Conservation (phyloP, 2,888 invertebrate species). For the Physocephala rufipes region DNA sequence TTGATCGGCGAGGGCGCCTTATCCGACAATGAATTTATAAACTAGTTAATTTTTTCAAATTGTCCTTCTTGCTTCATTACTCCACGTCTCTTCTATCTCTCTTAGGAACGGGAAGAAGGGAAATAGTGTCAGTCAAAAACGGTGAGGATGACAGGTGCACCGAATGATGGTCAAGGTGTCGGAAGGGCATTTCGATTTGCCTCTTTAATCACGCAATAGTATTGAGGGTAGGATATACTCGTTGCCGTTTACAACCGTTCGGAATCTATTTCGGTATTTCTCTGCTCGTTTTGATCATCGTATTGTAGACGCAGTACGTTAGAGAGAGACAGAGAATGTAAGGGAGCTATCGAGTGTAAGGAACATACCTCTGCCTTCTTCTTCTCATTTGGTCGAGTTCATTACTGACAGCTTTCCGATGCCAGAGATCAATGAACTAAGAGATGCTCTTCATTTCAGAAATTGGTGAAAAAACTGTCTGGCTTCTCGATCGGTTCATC, state of each 20-base stretch:
- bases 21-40: too few relatives aligned
- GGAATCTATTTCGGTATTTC: neutral
- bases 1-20: too few relatives aligned
- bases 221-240: neutral
- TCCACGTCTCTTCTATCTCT: neutral
- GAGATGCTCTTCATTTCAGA: too few relatives aligned
- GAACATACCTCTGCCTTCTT: neutral
- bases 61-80: neutral
- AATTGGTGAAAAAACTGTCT: too few relatives aligned
- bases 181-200: conserved; percentile 13
- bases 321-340: neutral
- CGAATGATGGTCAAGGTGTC: conserved; percentile 35
- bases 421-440: conserved; percentile 31
- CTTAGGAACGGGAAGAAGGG: neutral
- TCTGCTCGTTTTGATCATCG: conserved; percentile 10
- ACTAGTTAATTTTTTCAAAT: neutral
- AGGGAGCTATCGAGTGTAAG: too few relatives aligned
- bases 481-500: too few relatives aligned
- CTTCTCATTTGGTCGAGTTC: conserved; percentile 12
- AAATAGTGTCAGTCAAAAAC: neutral
- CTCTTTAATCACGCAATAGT: neutral
- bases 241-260: neutral
- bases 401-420: conserved; percentile 11
- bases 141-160: conserved; percentile 27
- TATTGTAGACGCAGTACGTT: conserved; percentile 1